phyloP scores from a whole-genome alignment of 2,888 invertebrate species.

The Cheilosia urbana region DNA sequence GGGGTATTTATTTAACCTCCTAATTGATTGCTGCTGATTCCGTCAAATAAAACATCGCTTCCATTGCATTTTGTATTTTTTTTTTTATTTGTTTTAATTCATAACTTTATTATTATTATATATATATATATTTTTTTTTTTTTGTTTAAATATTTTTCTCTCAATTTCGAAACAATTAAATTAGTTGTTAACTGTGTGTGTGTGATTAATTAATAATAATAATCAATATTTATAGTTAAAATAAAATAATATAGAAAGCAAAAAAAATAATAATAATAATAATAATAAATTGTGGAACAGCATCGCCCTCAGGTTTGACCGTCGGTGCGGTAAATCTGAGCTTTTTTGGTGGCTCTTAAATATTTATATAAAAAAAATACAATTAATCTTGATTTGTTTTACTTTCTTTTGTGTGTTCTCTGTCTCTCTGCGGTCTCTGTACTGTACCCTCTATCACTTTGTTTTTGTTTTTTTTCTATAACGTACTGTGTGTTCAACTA shows the following conservation, averaged over 20 bases:
- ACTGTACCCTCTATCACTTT: constrained; percentile 52
- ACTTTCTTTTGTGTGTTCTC: constrained; percentile 30
- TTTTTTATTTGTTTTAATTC: constrained; percentile 67
- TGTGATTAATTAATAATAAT: constrained; percentile 67
- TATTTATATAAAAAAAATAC: constrained; percentile 70
- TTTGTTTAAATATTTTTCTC: constrained; percentile 69
- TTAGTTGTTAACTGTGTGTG: constrained; percentile 68
- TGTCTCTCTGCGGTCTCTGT: constrained; percentile 34
- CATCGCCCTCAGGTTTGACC: constrained; percentile 72
- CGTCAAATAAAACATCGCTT: background rate
- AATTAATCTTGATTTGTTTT: constrained; percentile 57
- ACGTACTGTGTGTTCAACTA: constrained; percentile 9
- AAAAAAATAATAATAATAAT: no score
- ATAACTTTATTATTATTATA: constrained; percentile 68
- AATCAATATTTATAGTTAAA: constrained; percentile 70
- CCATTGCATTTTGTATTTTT: constrained; percentile 44
- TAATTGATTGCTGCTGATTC: no score
- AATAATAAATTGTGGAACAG: constrained; percentile 72
- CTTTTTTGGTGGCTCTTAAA: constrained; percentile 74
- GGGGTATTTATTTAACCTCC: no score
- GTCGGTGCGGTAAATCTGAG: constrained; percentile 70
- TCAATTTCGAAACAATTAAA: constrained; percentile 73
- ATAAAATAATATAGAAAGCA: constrained; percentile 68
- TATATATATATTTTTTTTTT: constrained; percentile 35
- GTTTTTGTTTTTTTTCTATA: constrained; percentile 7